Conservation (phyloP, 2,797 vertebrate species). For the Cyprinodon diabolis region DNA sequence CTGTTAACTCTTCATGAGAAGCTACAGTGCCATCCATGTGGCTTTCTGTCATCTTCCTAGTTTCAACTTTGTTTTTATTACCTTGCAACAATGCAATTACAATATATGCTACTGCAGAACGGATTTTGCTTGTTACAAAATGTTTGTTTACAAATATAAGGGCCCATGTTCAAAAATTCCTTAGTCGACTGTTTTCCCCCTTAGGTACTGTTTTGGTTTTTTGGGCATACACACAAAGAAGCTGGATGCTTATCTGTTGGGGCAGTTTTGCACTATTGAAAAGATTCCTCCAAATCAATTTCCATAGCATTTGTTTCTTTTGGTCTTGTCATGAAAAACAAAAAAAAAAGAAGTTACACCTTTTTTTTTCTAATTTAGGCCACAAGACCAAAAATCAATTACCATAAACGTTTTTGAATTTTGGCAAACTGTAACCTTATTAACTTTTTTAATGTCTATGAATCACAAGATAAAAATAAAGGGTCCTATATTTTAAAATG, state of each 20-base stretch:
- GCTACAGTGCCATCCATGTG: neutral
- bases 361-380: neutral
- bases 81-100: neutral
- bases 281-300: too few relatives aligned
- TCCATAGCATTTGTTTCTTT: too few relatives aligned
- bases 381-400: too few relatives aligned
- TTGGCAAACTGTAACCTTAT: neutral
- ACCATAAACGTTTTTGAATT: constrained; percentile 2
- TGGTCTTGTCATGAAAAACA: too few relatives aligned
- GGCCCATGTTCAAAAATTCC: neutral
- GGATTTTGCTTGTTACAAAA: neutral
- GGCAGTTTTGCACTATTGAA: too few relatives aligned
- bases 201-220: too few relatives aligned
- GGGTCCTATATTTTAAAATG: neutral
- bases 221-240: too few relatives aligned
- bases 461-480: neutral
- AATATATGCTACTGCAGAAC: neutral
- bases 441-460: constrained; percentile 19
- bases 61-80: neutral
- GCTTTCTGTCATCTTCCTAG: neutral
- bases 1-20: neutral
- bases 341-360: too few relatives aligned
- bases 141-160: neutral
- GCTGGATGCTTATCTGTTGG: too few relatives aligned
- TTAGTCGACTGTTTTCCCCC: too few relatives aligned